Base-by-base conservation (phyloP, 2,888 invertebrate genomes). In the Dendrolimus pini region DNA sequence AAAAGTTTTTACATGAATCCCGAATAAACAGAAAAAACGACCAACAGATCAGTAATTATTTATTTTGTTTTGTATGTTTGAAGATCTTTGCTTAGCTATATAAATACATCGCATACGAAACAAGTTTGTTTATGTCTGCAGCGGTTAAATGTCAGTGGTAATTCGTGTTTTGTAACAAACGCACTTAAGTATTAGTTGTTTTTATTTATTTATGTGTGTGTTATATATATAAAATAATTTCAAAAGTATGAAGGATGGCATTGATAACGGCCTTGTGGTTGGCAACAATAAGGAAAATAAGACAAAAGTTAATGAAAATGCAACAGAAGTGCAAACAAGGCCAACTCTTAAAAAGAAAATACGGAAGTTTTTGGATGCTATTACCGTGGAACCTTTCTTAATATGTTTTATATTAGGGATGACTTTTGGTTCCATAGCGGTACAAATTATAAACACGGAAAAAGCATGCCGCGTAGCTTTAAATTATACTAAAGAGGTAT, bases 331-430 rank as follows among this genome's bases (percentile, higher is more conserved):
- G 30, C 30, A 30, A 30, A 30, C 30, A 30, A 3, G 6, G 30
- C 30, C 6, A 30, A 30, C 30, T 30, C 30, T 30, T 30, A 30
- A 30, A 30, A 6, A 30, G 30, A 30, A 30, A 30, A 30, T 47
- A 30, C 53, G 2, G 54, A 59, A 54, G 7, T 52, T 57, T 13
- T 18, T 54, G 1, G 41, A 41, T 6, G 83, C 81, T 63, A 80
- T 94, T 14, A 94, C 94, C 0, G 93, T 94, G 1, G 94, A 94
- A 75, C 94, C 94, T 0, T 92, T 93, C 69, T 74, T 94, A 55
- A 79, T 93, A 8, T 93, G 92, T 63, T 94, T 93, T 68, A 85
- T 94, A 41, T 82, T 94, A 72, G 94, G 94, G 10, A 90, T 84
- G 65, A 87, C 92, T 0, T 80, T 93, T 61, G 94, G 95, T 1